These are phyloP conservation scores for Ochropleura plecta DNA, from an alignment of 2,888 invertebrate genomes.

Conservation along the genomic window DNA sequence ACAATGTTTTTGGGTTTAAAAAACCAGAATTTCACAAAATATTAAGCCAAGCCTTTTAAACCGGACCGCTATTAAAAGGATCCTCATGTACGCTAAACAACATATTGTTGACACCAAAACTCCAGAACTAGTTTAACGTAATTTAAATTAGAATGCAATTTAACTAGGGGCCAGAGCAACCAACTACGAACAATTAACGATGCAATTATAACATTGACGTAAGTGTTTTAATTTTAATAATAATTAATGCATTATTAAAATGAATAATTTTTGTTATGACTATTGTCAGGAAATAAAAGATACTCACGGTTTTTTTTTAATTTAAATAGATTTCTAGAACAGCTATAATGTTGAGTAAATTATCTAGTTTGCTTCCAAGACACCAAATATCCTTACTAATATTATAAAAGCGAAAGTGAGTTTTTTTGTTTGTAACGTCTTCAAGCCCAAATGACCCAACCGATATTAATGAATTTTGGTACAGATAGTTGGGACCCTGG, in stretches of 20 bases:
- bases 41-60: not conserved
- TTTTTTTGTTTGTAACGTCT: too few species aligned
- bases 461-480: too few species aligned
- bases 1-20: not conserved
- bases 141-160: slow-evolving; percentile 51
- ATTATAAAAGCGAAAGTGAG: too few species aligned
- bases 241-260: not conserved
- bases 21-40: not conserved
- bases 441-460: too few species aligned
- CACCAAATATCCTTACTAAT: too few species aligned
- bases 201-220: slow-evolving; percentile 15
- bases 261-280: not conserved
- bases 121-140: slow-evolving; percentile 42
- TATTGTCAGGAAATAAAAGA: too few species aligned
- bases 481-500: too few species aligned
- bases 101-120: slow-evolving; percentile 26
- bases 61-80: too few species aligned
- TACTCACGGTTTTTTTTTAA: too few species aligned
- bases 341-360: too few species aligned
- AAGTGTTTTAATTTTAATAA: not conserved
- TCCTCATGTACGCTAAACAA: not conserved
- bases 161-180: slow-evolving; percentile 23
- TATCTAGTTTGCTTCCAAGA: too few species aligned
- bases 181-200: slow-evolving; percentile 13
- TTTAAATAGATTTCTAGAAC: too few species aligned